Conservation (phyloP, 2,888 invertebrate species). For the Nematopogon swammerdamellus region DNA sequence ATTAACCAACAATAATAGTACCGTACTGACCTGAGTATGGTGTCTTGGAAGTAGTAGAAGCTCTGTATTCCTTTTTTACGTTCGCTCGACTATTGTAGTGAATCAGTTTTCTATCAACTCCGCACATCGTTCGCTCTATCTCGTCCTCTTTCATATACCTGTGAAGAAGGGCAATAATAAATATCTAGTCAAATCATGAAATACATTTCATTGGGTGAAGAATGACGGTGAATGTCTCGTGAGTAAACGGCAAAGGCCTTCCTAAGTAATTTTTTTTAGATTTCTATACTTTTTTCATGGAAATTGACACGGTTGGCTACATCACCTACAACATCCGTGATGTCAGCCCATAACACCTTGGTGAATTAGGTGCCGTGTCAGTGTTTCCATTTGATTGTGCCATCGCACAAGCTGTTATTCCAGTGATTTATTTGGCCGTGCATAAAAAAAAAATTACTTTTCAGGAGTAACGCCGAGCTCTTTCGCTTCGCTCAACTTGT, state of each 20-base stretch:
- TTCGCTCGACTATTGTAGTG: neutral
- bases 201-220: too few relatives aligned
- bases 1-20: neutral
- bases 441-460: conserved; percentile 27
- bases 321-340: too few relatives aligned
- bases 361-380: too few relatives aligned
- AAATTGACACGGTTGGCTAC: too few relatives aligned
- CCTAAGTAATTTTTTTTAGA: too few relatives aligned
- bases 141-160: neutral
- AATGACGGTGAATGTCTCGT: too few relatives aligned
- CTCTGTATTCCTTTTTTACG: conserved; percentile 25
- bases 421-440: too few relatives aligned
- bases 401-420: too few relatives aligned
- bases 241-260: too few relatives aligned
- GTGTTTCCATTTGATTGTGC: too few relatives aligned
- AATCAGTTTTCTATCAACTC: neutral
- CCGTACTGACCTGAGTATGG: conserved; percentile 25
- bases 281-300: too few relatives aligned
- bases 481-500: conserved; percentile 65
- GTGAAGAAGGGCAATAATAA: neutral
- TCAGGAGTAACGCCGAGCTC: conserved; percentile 35
- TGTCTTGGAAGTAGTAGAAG: conserved; percentile 17
- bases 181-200: neutral
- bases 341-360: too few relatives aligned
- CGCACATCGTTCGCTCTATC: neutral